These are phyloP conservation scores for Amphiura filiformis DNA, from an alignment of 35 echinoderm and acorn worm species.

Conservation along the genomic window DNA sequence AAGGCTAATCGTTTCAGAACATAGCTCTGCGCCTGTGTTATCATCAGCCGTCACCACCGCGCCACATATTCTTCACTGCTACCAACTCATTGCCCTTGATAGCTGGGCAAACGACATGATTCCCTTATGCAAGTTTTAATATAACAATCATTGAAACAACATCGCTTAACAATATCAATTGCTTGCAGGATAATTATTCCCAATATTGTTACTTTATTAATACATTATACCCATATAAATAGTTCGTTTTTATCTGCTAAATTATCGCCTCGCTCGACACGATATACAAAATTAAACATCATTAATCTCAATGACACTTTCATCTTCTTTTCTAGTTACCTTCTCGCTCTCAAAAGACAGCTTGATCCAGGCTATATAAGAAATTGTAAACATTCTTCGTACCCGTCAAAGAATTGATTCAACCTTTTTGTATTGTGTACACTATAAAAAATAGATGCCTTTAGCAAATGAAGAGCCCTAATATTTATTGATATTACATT, in stretches of 20 bases:
- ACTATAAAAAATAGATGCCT: not conserved
- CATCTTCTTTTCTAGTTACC: not conserved
- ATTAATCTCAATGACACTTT: not conserved
- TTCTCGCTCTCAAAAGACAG: not conserved
- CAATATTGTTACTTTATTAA: no score
- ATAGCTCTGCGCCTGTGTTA: no score
- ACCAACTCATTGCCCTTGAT: no score
- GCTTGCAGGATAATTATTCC: no score
- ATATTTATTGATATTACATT: not conserved
- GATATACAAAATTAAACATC: not conserved
- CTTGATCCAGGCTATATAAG: not conserved
- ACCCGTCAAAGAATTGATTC: not conserved
- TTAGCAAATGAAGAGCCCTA: not conserved
- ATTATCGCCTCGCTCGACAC: not conserved
- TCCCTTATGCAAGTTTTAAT: no score
- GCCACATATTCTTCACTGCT: no score
- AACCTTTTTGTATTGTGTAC: not conserved
- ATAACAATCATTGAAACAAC: no score
- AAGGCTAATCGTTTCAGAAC: no score
- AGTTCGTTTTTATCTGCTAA: not conserved
- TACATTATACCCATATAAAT: no score
- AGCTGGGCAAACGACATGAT: no score
- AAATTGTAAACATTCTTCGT: not conserved
- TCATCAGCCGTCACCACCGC: no score
- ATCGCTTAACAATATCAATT: no score